These are phyloP conservation scores for Ormyrus nitidulus DNA, from an alignment of 2,888 invertebrate species.

Conservation along the genomic window DNA sequence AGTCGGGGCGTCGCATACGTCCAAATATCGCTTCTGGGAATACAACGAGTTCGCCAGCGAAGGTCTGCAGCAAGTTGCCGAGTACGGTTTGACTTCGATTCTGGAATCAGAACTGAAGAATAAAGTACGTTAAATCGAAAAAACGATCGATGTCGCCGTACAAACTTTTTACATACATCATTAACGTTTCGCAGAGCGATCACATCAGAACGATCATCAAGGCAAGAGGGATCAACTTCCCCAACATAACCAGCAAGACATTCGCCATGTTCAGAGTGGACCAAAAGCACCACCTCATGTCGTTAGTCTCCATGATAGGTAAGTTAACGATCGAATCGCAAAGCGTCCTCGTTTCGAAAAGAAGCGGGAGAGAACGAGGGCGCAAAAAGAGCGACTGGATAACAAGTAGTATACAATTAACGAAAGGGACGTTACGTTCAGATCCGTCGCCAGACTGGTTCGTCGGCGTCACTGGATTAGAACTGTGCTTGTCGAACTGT, in stretches of 20 bases:
- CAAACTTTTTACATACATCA: neutral
- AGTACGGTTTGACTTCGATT: slow-evolving; percentile 92
- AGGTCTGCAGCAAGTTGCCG: slow-evolving; percentile 92
- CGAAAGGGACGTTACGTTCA: slow-evolving; percentile 64
- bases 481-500: slow-evolving; percentile 92
- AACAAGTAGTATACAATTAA: neutral
- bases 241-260: slow-evolving; percentile 90
- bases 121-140: slow-evolving; percentile 77
- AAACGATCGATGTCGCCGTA: neutral
- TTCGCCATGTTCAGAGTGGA: slow-evolving; percentile 89
- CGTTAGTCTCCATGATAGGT: slow-evolving; percentile 92
- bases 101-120: slow-evolving; percentile 93
- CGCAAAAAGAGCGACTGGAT: neutral
- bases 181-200: slow-evolving; percentile 74
- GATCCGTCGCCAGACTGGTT: slow-evolving; percentile 99
- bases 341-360: neutral
- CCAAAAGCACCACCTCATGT: slow-evolving; percentile 89
- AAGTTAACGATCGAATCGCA: slow-evolving; percentile 52
- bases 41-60: slow-evolving; percentile 91
- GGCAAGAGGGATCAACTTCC: slow-evolving; percentile 93
- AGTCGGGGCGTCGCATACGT: slow-evolving; percentile 94
- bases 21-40: slow-evolving; percentile 94
- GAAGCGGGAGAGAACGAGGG: too few relatives aligned
- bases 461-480: slow-evolving; percentile 91
- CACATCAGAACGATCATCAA: slow-evolving; percentile 90